A percentile compares a stretch with the other conserved stretches of the same genome.
Evolutionary conservation across 2,113 vertebrate species (phyloP).

Genomic region (Hemiscyllium ocellatum): DNA sequence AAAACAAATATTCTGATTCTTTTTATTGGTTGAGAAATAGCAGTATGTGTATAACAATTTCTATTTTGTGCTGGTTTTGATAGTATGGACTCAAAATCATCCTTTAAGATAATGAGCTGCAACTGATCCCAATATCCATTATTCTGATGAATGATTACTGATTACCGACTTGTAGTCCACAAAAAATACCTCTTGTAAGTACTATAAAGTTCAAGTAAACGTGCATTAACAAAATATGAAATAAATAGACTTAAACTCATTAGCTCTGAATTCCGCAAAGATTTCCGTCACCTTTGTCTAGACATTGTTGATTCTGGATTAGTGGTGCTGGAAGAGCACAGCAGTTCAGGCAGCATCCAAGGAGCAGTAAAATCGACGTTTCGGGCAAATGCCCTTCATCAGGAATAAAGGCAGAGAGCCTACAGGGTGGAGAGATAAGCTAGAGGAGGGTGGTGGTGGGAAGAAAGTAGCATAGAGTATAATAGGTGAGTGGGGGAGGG

Average conservation of each 20-base stretch:
- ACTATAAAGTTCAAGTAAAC: not conserved
- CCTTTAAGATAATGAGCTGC: not conserved
- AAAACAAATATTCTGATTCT: not conserved
- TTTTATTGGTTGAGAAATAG: not conserved
- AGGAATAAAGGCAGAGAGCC: too few species aligned
- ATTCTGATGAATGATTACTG: not conserved
- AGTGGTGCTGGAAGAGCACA: too few species aligned
- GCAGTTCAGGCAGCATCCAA: too few species aligned
- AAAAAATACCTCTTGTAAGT: not conserved
- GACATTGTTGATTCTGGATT: not conserved
- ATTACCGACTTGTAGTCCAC: not conserved
- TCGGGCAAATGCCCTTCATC: too few species aligned
- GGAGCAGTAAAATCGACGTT: too few species aligned
- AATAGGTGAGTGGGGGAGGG: too few species aligned
- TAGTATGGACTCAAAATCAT: not conserved
- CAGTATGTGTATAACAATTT: not conserved
- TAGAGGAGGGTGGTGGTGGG: too few species aligned
- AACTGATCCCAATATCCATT: not conserved
- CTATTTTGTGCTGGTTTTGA: not conserved
- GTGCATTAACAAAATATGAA: not conserved
- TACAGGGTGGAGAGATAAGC: too few species aligned
- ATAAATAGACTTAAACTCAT: not conserved
- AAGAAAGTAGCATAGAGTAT: too few species aligned
- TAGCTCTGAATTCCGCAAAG: not conserved
- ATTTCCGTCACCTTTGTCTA: not conserved